Evolutionary conservation across 2,797 vertebrate genomes (phyloP), one percentile per base, ranked within the genome.

Genomic region (Ibycter americanus): DNA sequence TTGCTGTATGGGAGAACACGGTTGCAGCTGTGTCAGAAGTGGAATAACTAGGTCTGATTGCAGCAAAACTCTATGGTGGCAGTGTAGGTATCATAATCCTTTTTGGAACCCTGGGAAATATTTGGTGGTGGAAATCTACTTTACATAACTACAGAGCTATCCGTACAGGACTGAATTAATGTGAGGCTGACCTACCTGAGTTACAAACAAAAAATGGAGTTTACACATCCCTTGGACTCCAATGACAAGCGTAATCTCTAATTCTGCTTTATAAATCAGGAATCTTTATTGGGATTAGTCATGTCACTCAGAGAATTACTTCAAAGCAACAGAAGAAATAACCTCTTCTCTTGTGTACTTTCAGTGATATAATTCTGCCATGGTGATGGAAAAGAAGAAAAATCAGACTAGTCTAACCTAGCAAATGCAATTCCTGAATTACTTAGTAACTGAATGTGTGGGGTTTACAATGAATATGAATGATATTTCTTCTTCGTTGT

Each of bases 261-360:
- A 47, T 74, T 91, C 15, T 91, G 49, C 20, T 3, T 68, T 34
- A 51, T 32, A 74, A 78, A 82, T 79, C 27, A 61, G 29, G 8
- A 32, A 10, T 26, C 17, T 76, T 90, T 76, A 52, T 3, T 68
- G 15, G 42, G 14, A 76, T 83, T 76, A 68, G 20, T 68, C 26
- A 51, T 42, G 29, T 44, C 31, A 44, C 3, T 31, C 32, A 79
- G 40, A 65, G 29, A 46, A 46, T 56, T 81, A n/a, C 52, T 94
- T 95, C 58, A 82, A 91, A 94, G n/a, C 36, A 90, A 47, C 54
- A 89, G 62, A 81, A 94, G 54, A 93, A 96, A 89, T 78, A 83
- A 71, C 18, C 9, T 85, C 42, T 80, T 66, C 36, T 89, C 42
- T 63, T 78, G 9, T 74, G 36, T 81, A 40, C 27, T 78, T 88